Base-by-base conservation (phyloP, 2,888 invertebrate species). In the Zaprionus obscuricornis region DNA sequence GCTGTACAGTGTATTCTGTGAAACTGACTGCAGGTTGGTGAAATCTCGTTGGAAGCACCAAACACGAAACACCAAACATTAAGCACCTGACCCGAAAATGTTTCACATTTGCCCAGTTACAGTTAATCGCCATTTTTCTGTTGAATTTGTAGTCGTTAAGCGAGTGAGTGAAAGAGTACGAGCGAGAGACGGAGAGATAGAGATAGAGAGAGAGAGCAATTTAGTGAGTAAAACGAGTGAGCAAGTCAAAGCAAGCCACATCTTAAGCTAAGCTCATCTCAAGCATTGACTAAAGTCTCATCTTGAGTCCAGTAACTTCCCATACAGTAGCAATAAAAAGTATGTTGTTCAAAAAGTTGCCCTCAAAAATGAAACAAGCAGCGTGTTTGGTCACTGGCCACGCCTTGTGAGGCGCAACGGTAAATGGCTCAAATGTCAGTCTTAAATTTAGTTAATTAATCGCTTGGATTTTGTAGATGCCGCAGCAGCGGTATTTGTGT, bases 61-160 rank as follows among this genome's bases (percentile, higher is more conserved):
- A 86, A 78, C 78, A 85, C 84, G 86, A 85, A 83, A 83, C n/a
- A n/a, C n/a, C n/a, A n/a, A n/a, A n/a, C n/a, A n/a, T n/a, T n/a
- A n/a, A 40, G 64, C 78, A 85, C 79, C 86, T 78, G 78, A 78
- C 78, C 78, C 84, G 86, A 85, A 83, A 83, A 85, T 78, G 78
- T 85, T 78, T 85, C 76, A 85, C 78, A 78, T 83, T 85, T 63
- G 40, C 52, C 58, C 66, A 78, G 76, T 85, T 85, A 87, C 84
- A 86, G 87, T 86, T 86, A 87, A 84, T 75, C 86, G 86, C 84
- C 77, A 83, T 79, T 76, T 79, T 79, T 79, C 84, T 73, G 56
- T 79, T 84, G 86, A 81, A 86, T 63, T 71, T 51, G 60, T 59
- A 62, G 37, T 70, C 69, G 70, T 62, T 54, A 70, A 60, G 46